Base-by-base conservation (phyloP, 2,888 invertebrate genomes). In the Leucoptera coffeella region DNA sequence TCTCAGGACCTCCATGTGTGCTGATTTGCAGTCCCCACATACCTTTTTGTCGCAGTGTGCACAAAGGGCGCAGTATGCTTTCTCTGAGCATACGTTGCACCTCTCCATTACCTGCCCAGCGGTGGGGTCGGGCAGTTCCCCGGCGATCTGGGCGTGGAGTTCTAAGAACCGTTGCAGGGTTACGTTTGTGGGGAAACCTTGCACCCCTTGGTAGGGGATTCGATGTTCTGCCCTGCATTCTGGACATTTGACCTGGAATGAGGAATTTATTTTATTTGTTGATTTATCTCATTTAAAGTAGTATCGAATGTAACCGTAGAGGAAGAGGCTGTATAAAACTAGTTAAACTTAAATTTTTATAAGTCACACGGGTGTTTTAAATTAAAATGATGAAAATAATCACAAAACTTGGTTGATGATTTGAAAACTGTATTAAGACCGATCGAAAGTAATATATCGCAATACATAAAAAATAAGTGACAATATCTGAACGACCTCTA, bases 41-140 rank as follows among this genome's bases (percentile, higher is more conserved):
- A 96, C 86, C 67, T 93, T 91, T 51, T 95, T 93, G 47, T 96
- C 94, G 65, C 99, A 99, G 60, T 99, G 97, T 14, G 87, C 84
- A 59, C 97, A 99, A 25, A 80, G 73, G 30, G 80, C 81, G 42
- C 91, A 83, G 50, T 91, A 89, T 30, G 90, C 83, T 60, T 95
- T 89, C 61, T 93, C 89, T 29, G 90, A 90, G 65, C 94, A 91
- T 24, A 94, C 90, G 46, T 87, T 87, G 58, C 92, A 93, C 41
- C 92, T 74, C 61, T 91, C 91, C 91, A 92, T 92, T 29, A 89
- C 78, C 61, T 91, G 90, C 31, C 90, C 90, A 50, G 87, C 86
- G 33, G 88, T 90, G 22, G 90, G 91, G 56, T 91, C 90, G 34
- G 91, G 91, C 27, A 91, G 69, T 53, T 91, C 91, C 35, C 91